These are phyloP conservation scores for Orthonevra nobilis DNA, from an alignment of 2,888 invertebrate genomes.

Conservation along the genomic window DNA sequence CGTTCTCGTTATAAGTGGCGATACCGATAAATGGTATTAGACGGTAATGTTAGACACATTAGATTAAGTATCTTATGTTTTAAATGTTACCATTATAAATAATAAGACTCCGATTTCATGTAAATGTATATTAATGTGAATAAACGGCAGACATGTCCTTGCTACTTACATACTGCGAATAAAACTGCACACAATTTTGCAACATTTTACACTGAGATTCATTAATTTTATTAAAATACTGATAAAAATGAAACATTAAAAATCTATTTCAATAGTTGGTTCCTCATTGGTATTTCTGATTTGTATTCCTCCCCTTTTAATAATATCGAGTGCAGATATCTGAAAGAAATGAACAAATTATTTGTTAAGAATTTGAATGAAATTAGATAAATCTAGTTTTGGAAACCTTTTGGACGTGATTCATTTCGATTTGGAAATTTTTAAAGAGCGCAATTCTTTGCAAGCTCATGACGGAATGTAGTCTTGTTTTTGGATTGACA, in stretches of 20 bases:
- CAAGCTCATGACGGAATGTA: slow-evolving; percentile 76
- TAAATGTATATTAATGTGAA: too few relatives aligned
- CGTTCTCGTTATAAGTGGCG: too few relatives aligned
- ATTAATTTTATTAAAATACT: slow-evolving; percentile 30
- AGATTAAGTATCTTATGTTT: too few relatives aligned
- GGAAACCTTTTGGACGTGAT: slow-evolving; percentile 72
- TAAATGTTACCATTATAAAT: too few relatives aligned
- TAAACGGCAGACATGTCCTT: too few relatives aligned
- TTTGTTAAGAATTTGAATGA: not conserved
- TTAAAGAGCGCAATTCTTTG: slow-evolving; percentile 77
- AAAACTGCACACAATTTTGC: too few relatives aligned
- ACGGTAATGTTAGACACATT: too few relatives aligned
- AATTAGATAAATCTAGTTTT: not conserved
- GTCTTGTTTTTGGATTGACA: slow-evolving; percentile 74
- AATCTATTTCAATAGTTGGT: slow-evolving; percentile 22
- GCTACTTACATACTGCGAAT: too few relatives aligned
- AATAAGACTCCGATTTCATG: too few relatives aligned
- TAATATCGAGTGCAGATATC: slow-evolving; percentile 41
- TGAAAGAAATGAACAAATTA: slow-evolving; percentile 12
- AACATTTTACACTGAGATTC: slow-evolving; percentile 12
- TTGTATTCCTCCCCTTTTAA: slow-evolving; percentile 28
- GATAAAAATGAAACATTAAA: slow-evolving; percentile 19
- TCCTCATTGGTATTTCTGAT: slow-evolving; percentile 8
- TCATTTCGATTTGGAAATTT: slow-evolving; percentile 74
- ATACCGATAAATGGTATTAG: too few relatives aligned